Evolutionary conservation across 2,797 vertebrate genomes (phyloP), one percentile per base, ranked within the genome.

Genomic region (Nasua narica): DNA sequence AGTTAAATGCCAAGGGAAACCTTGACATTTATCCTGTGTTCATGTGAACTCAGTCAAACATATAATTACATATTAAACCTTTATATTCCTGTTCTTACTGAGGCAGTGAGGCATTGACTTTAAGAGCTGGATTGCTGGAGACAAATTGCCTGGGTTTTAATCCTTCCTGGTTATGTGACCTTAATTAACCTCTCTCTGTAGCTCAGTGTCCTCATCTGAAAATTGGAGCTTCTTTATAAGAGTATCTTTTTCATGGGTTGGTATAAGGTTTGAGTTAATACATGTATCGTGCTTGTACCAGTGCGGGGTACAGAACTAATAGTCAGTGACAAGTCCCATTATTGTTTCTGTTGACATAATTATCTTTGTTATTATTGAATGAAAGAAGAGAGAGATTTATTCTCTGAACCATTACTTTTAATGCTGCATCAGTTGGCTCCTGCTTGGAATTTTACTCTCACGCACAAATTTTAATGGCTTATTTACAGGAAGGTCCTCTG

Each of bases 391-490:
- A 79, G 91, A 15, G 5, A 86, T 58, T 82, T 82, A 65, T 54
- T 76, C n/a, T 94, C 13, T 27, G 70, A 52, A 91, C 7, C 37
- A 87, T 69, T 88, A 8, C 32, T 70, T 78, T 93, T 79, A 87
- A 90, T 93, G 84, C 46, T 69, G 4, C 14, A 65, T 92, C 43
- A 52, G n/a, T 46, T 93, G 70, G 13, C 1, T 87, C 43, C 65
- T 67, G 27, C 60, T 78, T 89, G 88, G 60, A 96, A 89, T 93
- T 96, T 95, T 82, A 77, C 54, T 86, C 58, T 88, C n/a, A 56
- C 3, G 8, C 18, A 84, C 7, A 92, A 43, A 94, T 83, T 50
- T 91, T 48, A 92, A 52, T 77, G 43, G 18, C n/a, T 58, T 74
- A 29, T 52, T 81, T 65, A 37, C 60, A 50, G 46, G 48, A 65